Conservation (phyloP, 2,888 invertebrate species). For the Aspidiotus rigidus region DNA sequence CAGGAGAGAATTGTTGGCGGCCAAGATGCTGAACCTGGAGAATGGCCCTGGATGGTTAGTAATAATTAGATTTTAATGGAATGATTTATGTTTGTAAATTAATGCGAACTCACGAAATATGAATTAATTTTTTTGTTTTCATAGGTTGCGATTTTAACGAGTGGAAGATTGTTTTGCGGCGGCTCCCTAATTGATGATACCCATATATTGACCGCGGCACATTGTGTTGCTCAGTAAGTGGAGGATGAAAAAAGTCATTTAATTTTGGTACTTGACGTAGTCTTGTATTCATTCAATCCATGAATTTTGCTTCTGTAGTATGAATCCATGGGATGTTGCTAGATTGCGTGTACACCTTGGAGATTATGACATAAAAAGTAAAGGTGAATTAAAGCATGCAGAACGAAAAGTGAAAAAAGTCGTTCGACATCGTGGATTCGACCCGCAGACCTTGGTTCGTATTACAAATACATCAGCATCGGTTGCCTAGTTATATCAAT, state of each 20-base stretch:
- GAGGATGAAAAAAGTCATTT: neutral
- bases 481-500: conserved; percentile 1
- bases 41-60: conserved; percentile 58
- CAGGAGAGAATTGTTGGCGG: conserved; percentile 80
- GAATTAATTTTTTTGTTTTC: conserved; percentile 9
- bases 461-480: neutral
- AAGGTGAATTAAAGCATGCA: conserved; percentile 63
- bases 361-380: conserved; percentile 71
- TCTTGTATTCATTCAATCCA: neutral
- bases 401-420: conserved; percentile 71
- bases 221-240: conserved; percentile 78
- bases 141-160: conserved; percentile 66
- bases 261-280: neutral
- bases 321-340: conserved; percentile 82
- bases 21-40: conserved; percentile 65
- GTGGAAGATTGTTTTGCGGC: conserved; percentile 77
- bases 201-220: conserved; percentile 75
- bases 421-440: conserved; percentile 75
- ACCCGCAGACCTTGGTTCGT: conserved; percentile 66
- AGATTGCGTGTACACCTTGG: conserved; percentile 69
- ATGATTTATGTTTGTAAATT: neutral
- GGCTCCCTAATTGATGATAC: conserved; percentile 70
- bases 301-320: conserved; percentile 47
- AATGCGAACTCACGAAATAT: neutral
- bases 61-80: neutral